Evolutionary conservation across 2,888 invertebrate genomes (phyloP).

Genomic region (Drosophila flavopinicola): DNA sequence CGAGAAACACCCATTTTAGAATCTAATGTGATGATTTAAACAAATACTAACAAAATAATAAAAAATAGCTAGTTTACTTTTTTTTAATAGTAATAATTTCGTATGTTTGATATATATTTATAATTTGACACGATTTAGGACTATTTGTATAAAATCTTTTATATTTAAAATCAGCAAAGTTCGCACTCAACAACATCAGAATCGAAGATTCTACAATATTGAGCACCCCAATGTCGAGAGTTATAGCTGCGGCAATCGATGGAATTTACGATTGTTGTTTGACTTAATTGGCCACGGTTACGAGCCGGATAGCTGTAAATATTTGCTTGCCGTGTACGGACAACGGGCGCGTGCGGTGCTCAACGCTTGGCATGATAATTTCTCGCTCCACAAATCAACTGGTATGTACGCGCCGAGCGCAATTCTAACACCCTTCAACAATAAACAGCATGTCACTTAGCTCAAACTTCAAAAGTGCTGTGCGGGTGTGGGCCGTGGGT

Average conservation of each 20-base stretch:
- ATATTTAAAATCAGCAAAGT: neutral
- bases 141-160: too few species aligned
- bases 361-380: slow-evolving; percentile 80
- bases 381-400: slow-evolving; percentile 75
- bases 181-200: too few species aligned
- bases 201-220: neutral
- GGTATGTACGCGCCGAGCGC: slow-evolving; percentile 70
- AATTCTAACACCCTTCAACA: slow-evolving; percentile 84
- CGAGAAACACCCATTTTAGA: too few species aligned
- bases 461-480: slow-evolving; percentile 83
- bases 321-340: slow-evolving; percentile 60
- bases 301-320: slow-evolving; percentile 35
- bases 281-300: slow-evolving; percentile 43
- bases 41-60: too few species aligned
- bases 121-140: too few species aligned
- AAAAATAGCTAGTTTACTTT: too few species aligned
- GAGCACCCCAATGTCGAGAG: neutral
- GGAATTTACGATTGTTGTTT: slow-evolving; percentile 37
- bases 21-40: too few species aligned
- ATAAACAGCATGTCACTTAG: slow-evolving; percentile 84
- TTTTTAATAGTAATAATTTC: too few species aligned
- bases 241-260: slow-evolving; percentile 8
- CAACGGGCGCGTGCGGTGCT: slow-evolving; percentile 67
- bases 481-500: slow-evolving; percentile 28
- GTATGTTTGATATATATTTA: too few species aligned